A percentile compares a stretch with the other conserved stretches of the same genome.
Evolutionary conservation across 2,888 invertebrate genomes (phyloP).

Genomic region (Meiosimyza platycephala): DNA sequence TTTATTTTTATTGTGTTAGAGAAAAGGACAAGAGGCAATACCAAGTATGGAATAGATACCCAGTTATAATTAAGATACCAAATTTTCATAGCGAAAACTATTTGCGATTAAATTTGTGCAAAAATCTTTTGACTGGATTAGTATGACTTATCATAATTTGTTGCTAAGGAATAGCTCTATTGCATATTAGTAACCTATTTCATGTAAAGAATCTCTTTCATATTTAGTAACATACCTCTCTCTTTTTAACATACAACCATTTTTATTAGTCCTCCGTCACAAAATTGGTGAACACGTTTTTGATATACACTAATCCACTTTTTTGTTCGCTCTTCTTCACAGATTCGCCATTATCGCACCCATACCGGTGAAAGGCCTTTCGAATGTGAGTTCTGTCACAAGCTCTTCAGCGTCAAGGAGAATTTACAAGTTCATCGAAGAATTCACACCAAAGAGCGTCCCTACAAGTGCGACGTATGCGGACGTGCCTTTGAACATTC

Average conservation of each 20-base stretch:
- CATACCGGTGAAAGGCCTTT: constrained; percentile 93
- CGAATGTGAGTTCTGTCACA: constrained; percentile 91
- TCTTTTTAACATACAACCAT: too few relatives aligned
- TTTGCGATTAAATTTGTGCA: too few relatives aligned
- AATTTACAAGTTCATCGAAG: constrained; percentile 90
- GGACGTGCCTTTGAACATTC: constrained; percentile 91
- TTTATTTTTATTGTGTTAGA: neutral
- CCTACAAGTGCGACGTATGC: constrained; percentile 90
- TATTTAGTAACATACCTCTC: too few relatives aligned
- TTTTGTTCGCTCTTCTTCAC: neutral
- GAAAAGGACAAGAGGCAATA: neutral
- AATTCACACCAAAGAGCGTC: constrained; percentile 91
- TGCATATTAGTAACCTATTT: too few relatives aligned
- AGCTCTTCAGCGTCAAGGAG: constrained; percentile 92
- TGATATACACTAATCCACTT: neutral
- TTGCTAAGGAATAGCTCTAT: too few relatives aligned
- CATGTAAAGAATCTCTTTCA: neutral
- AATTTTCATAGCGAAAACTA: too few relatives aligned
- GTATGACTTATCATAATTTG: too few relatives aligned
- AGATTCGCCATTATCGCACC: constrained; percentile 83
- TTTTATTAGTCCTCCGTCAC: too few relatives aligned
- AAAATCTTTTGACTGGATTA: too few relatives aligned
- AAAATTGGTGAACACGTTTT: neutral
- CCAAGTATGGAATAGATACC: neutral
- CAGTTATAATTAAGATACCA: too few relatives aligned